These are phyloP conservation scores for Phymanthus crucifer DNA, from an alignment of 92 coral and sea anemone species.

Conservation along the genomic window DNA sequence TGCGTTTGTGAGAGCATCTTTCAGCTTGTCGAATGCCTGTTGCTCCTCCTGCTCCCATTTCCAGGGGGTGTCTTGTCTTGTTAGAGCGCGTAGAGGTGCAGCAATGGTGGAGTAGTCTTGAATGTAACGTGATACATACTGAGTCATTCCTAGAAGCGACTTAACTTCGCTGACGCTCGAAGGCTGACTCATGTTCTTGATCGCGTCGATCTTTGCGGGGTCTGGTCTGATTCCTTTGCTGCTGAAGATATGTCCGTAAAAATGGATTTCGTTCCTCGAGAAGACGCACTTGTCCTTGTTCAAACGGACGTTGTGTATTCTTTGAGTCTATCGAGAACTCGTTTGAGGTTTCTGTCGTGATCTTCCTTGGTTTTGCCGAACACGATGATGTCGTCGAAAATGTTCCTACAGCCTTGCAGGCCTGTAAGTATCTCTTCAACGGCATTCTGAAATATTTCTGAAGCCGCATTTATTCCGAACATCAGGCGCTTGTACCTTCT, in stretches of 20 bases:
- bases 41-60: slow-evolving; percentile 33
- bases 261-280: slow-evolving; percentile 42
- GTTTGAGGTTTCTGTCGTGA: slow-evolving; percentile 59
- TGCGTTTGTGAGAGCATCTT: slow-evolving; percentile 49
- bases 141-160: slow-evolving; percentile 51
- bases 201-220: slow-evolving; percentile 41
- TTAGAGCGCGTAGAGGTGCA: slow-evolving; percentile 51
- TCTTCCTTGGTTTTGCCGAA: slow-evolving; percentile 55
- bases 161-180: slow-evolving; percentile 37
- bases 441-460: slow-evolving; percentile 73
- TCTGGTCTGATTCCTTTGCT: slow-evolving; percentile 42
- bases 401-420: slow-evolving; percentile 68
- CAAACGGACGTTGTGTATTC: slow-evolving; percentile 55
- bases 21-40: slow-evolving; percentile 6
- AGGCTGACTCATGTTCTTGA: slow-evolving; percentile 30
- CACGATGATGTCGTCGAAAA: slow-evolving; percentile 65
- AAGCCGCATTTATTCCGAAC: slow-evolving; percentile 73
- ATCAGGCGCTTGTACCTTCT: slow-evolving; percentile 60
- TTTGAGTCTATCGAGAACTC: slow-evolving; percentile 44
- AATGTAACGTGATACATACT: slow-evolving; percentile 47
- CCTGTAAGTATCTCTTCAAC: slow-evolving; percentile 65
- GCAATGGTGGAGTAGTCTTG: slow-evolving; percentile 41
- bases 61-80: slow-evolving; percentile 33
- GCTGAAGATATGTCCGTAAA: slow-evolving; percentile 46
- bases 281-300: slow-evolving; percentile 59